phyloP scores from a whole-genome alignment of 2,888 invertebrate genomes.

The Aquatica leii region DNA sequence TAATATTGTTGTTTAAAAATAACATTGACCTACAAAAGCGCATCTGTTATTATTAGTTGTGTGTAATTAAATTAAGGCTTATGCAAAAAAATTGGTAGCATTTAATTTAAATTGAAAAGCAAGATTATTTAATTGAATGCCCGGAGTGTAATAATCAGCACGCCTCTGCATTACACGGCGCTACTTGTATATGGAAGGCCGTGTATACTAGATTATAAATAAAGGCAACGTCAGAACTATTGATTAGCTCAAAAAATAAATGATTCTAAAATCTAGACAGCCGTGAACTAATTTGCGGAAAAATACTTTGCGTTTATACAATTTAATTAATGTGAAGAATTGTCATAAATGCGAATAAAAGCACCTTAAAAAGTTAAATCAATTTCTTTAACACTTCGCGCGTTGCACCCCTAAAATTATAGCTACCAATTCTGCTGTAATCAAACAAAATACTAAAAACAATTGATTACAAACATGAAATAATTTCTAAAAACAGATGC shows the following conservation, averaged over 20 bases:
- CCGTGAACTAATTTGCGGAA: constrained; percentile 3
- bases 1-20: neutral
- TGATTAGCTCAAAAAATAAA: constrained; percentile 49
- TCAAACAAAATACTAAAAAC: neutral
- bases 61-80: neutral
- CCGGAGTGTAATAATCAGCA: constrained; percentile 8
- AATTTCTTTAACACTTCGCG: neutral
- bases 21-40: constrained; percentile 20
- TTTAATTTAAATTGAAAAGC: no score
- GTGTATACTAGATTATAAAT: constrained; percentile 53
- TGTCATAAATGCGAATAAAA: neutral
- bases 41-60: constrained; percentile 7
- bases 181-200: constrained; percentile 45
- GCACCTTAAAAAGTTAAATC: neutral
- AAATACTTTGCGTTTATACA: neutral
- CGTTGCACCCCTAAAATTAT: neutral
- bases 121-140: neutral
- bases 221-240: constrained; percentile 56
- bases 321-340: neutral
- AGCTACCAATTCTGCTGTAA: no score
- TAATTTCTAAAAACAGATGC: constrained; percentile 51
- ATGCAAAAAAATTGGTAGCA: neutral
- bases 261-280: constrained; percentile 23
- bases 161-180: constrained; percentile 26
- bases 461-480: neutral